Percentiles rank a stretch among this genome's conserved stretches.
Evolutionary conservation across 2,113 vertebrate genomes (phyloP).

Genomic region (Heptranchias perlo): DNA sequence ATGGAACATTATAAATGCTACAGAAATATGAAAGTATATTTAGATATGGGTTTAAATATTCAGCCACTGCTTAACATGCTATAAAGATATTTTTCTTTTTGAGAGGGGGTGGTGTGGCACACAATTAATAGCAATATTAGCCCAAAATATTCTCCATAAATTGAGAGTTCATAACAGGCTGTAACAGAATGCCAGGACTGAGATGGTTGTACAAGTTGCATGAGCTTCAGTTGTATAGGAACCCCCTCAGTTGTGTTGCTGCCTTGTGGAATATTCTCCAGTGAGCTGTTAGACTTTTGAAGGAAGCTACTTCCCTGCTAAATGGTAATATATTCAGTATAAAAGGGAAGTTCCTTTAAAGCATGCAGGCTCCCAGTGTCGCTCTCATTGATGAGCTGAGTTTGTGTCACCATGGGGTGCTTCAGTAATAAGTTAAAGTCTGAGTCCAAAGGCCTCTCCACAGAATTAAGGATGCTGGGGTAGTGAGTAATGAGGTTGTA

Average conservation of each 20-base stretch:
- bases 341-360: not conserved
- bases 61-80: not conserved
- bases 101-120: not conserved
- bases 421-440: not conserved
- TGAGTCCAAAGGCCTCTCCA: not conserved
- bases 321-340: not conserved
- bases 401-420: not conserved
- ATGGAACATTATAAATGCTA: not conserved
- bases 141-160: not conserved
- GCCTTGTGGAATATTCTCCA: not conserved
- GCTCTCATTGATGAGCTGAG: not conserved
- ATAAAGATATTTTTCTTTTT: not conserved
- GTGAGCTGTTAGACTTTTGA: not conserved
- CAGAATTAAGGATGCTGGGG: not conserved
- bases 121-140: not conserved
- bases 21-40: not conserved
- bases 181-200: not conserved
- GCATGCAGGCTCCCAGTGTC: not conserved
- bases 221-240: not conserved
- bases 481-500: not conserved
- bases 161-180: not conserved
- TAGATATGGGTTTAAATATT: not conserved
- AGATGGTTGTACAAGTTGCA: not conserved
- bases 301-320: not conserved
- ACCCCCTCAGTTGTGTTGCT: not conserved